Evolutionary conservation across 2,888 invertebrate genomes (phyloP).

Genomic region (Epistrophella euchroma): DNA sequence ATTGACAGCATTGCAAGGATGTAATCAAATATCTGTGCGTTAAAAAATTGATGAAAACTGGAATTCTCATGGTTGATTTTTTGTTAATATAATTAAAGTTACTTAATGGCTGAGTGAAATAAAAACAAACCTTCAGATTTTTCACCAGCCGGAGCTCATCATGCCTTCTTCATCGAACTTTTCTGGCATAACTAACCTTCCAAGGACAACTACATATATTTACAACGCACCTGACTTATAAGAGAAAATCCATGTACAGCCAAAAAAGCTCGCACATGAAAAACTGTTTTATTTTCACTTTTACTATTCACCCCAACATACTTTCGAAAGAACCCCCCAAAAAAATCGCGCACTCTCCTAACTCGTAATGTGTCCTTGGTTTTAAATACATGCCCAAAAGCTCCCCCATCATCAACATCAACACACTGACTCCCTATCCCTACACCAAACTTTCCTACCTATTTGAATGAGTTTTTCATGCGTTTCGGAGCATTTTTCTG

Average conservation of each 20-base stretch:
- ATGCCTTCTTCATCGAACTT: constrained; percentile 51
- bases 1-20: no score
- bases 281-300: constrained; percentile 28
- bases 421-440: constrained; percentile 10
- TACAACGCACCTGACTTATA: constrained; percentile 62
- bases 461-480: constrained; percentile 60
- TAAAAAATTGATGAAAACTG: no score
- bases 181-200: constrained; percentile 55
- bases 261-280: constrained; percentile 62
- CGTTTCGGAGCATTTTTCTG: constrained; percentile 65
- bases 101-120: no score
- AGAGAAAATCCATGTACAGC: constrained; percentile 28
- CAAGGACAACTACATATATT: constrained; percentile 53
- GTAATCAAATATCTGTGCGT: no score
- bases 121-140: background rate
- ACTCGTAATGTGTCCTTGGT: constrained; percentile 58
- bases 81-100: no score
- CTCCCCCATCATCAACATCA: constrained; percentile 35
- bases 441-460: constrained; percentile 28
- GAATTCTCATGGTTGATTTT: no score
- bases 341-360: constrained; percentile 66
- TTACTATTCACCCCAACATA: constrained; percentile 18
- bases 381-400: constrained; percentile 62
- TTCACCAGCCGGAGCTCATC: constrained; percentile 1
- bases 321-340: constrained; percentile 2